Percentiles rank a stretch among this genome's conserved stretches.
phyloP scores from a whole-genome alignment of 2,888 invertebrate genomes.

The Leptinotarsa juncta region DNA sequence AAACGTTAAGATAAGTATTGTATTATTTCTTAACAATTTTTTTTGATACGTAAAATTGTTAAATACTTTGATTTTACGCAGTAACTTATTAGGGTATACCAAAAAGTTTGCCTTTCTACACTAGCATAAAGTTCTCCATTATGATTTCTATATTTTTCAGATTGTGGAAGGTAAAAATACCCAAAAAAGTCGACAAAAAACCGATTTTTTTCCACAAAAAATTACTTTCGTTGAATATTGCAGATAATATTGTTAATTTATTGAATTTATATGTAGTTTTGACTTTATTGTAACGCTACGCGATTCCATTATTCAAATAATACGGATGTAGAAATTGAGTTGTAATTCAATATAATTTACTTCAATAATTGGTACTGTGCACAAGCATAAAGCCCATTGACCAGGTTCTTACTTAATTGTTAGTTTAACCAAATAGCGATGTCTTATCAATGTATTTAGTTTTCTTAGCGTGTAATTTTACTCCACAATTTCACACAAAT shows the following conservation, averaged over 20 bases:
- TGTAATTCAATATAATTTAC: slow-evolving; percentile 36
- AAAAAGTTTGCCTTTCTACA: no score
- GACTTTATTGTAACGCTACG: slow-evolving; percentile 40
- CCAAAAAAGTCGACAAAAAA: no score
- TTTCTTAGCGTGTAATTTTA: neutral
- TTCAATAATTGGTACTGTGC: slow-evolving; percentile 35
- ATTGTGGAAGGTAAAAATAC: no score
- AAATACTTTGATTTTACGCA: no score
- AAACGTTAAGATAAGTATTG: no score
- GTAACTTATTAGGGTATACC: no score
- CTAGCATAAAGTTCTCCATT: no score
- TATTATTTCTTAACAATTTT: no score
- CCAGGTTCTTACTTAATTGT: slow-evolving; percentile 1
- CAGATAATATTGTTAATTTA: neutral
- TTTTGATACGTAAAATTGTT: no score
- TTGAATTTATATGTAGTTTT: neutral
- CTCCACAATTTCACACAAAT: no score
- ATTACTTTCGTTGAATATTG: neutral
- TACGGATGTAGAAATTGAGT: slow-evolving; percentile 45
- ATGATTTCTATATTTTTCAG: no score
- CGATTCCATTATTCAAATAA: slow-evolving; percentile 49
- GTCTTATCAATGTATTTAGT: neutral
- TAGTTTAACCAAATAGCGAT: neutral
- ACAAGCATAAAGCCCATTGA: slow-evolving; percentile 27
- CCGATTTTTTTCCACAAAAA: neutral